These are phyloP conservation scores for Atethmia centrago DNA, from an alignment of 2,888 invertebrate genomes.

Conservation along the genomic window DNA sequence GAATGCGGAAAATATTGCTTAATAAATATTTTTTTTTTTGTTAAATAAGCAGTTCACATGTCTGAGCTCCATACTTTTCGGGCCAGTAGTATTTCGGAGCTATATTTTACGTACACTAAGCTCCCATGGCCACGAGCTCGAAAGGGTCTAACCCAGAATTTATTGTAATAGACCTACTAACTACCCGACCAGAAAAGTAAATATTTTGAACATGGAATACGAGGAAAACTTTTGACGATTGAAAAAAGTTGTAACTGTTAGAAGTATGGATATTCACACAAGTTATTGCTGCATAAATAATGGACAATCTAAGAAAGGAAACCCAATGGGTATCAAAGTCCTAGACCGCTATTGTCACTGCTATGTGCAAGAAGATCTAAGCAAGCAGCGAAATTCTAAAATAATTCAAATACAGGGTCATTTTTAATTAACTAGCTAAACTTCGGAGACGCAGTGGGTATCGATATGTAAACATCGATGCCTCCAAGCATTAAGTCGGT, in stretches of 20 bases:
- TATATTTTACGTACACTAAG: constrained; percentile 1
- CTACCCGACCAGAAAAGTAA: not conserved
- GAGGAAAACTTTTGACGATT: not conserved
- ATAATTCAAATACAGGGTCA: not conserved
- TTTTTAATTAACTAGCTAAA: too few relatives aligned
- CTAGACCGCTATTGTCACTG: not conserved
- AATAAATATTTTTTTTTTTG: not conserved
- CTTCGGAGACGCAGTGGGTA: too few relatives aligned
- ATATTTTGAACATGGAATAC: not conserved
- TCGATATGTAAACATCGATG: too few relatives aligned
- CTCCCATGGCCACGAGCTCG: not conserved
- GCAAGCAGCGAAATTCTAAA: too few relatives aligned
- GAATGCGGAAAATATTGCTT: not conserved
- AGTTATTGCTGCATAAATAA: not conserved
- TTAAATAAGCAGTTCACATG: too few relatives aligned
- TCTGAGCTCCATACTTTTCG: not conserved
- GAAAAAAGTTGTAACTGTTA: not conserved
- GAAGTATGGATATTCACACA: not conserved
- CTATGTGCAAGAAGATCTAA: not conserved
- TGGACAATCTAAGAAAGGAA: not conserved
- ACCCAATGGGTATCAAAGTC: not conserved
- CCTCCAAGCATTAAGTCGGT: too few relatives aligned
- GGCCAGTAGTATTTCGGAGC: not conserved
- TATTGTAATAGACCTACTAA: not conserved
- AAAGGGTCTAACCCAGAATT: not conserved